Base-by-base conservation (phyloP, 2,113 vertebrate genomes). In the Notothenia coriiceps region DNA sequence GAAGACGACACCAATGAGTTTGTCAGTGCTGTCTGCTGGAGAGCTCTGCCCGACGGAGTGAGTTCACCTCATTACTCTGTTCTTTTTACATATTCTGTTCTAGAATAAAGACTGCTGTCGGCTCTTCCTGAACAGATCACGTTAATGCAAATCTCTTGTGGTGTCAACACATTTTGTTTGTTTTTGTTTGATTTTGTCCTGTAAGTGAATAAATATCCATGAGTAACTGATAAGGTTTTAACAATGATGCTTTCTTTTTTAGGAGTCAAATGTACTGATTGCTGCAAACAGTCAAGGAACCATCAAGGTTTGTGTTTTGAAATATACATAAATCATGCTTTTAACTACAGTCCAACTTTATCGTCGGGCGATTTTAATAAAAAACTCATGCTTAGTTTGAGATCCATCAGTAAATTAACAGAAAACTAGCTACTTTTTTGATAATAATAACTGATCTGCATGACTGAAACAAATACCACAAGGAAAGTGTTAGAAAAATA, bases 261-360 rank as follows among this genome's bases (percentile, higher is more conserved):
- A 99, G 98, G 98, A 99, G 90, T 99, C 98, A 90, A 99, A 98
- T 13, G 98, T 99, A 82, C 94, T 99, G 92, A 99, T 99, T 91
- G 98, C 98, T 95, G 98, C 98, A 92, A 99, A 99, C 96, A 99
- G 98, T 96, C 98, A 99, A 96, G 98, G 98, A 95, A 99, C 98
- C 94, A 99, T 99, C 93, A 99, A 99, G 98, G 98, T 99, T 94
- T 94, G 96, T 94, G 83, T 33, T 87, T 49, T 55, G 1, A 40
- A 29, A 44, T 61, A 6, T 56, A 43, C 4, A 22, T 63, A 35
- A 79, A 25, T n/a, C 18, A 18, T 20, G 14, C 1, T n/a, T 10
- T 18, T 13, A 54, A 49, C 15, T 22, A 20, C 25, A 25, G 11
- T 6, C n/a, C 10, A 5, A 5, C 33, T 40, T 14, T 22, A 7